Base-by-base conservation (phyloP, 2,888 invertebrate genomes). In the Phalera bucephala region DNA sequence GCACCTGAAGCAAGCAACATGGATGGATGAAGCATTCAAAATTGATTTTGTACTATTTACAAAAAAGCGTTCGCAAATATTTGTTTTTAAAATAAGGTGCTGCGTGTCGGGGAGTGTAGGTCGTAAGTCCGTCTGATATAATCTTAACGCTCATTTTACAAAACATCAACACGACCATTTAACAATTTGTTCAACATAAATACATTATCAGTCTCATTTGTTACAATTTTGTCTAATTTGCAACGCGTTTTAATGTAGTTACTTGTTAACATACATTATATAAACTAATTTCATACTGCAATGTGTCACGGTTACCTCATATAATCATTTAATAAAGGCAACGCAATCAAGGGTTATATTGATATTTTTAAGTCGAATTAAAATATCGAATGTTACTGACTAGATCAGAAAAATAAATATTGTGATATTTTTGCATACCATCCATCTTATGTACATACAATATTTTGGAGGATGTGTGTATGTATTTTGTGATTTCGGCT, bases 141-240 rank as follows among this genome's bases (percentile, higher is more conserved):
- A 43, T 36, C 11, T 40, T 36, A 58, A 43, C 47, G 44, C 45
- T 52, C 54, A 56, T 49, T 48, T 46, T 59, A 52, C 41, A 56
- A 64, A 65, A 64, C 62, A 48, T 63, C 43, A 64, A 59, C 55
- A 64, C 39, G 38, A 42, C 30, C 51, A 38, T 51, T n/a, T 47
- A 60, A 62, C 52, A 54, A 59, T 40, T 55, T 52, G 47, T 50
- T 64, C 63, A 73, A 75, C 63, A 64, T 74, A 73, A 80, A 79
- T 26, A 80, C 77, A 72, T 69, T 67, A 69, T 82, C 84, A 84
- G 83, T 84, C 84, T 84, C 81, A 77, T 78, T 54, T 26, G 46
- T 65, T 68, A 67, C 64, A 65, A 65, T 63, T 66, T 68, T 57
- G 56, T 62, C 60, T 50, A 65, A 54, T 44, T 64, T 59, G 64